Percentiles rank a stretch among this genome's conserved stretches.
phyloP scores from a whole-genome alignment of 2,113 vertebrate species.

The Pachycephala philippinensis region DNA sequence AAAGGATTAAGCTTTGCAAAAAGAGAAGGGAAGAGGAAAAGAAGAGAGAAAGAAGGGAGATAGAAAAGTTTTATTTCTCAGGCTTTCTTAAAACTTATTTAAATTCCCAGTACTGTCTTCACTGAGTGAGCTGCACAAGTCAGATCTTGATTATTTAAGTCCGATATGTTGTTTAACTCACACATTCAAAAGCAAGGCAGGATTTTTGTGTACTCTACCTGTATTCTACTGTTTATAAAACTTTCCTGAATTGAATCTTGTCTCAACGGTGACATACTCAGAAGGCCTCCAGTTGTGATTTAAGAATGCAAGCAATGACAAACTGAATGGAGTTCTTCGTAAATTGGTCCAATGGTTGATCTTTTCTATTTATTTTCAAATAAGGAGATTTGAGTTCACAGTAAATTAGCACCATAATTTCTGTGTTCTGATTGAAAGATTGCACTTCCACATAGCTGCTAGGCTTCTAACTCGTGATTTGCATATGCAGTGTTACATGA shows the following conservation, averaged over 20 bases:
- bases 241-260: background rate
- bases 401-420: constrained; percentile 37
- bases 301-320: background rate
- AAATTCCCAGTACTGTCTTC: background rate
- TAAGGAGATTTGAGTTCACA: constrained; percentile 12
- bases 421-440: constrained; percentile 33
- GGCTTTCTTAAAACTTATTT: background rate
- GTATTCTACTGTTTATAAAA: background rate
- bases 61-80: background rate
- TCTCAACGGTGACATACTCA: background rate
- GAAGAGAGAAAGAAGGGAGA: background rate
- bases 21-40: background rate
- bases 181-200: background rate
- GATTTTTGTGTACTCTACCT: background rate
- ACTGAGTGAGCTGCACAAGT: background rate
- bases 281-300: background rate
- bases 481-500: background rate
- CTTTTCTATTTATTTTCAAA: constrained; percentile 48
- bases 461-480: constrained; percentile 17
- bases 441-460: constrained; percentile 13
- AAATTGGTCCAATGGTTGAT: background rate
- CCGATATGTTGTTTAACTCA: background rate
- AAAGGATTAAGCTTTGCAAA: background rate
- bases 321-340: background rate
- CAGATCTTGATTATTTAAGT: background rate